Conservation (phyloP, 1,140 invertebrate species). For the Diabrotica virgifera region DNA sequence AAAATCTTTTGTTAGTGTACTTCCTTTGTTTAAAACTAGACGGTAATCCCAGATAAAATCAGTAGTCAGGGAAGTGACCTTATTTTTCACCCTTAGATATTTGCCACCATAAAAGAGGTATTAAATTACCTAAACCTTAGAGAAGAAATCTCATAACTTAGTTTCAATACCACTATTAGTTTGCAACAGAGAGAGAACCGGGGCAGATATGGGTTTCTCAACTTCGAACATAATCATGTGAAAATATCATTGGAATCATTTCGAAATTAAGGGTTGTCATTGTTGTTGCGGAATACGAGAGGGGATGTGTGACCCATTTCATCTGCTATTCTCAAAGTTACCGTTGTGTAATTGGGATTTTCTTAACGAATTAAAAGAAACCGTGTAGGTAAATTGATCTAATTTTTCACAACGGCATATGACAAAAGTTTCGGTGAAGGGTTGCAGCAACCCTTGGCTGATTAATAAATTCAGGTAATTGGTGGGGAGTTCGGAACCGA, state of each 20-base stretch:
- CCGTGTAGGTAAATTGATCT: slow-evolving; percentile 28
- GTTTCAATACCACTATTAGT: slow-evolving; percentile 15
- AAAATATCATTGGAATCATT: slow-evolving; percentile 40
- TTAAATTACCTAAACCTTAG: slow-evolving; percentile 37
- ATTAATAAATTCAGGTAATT: slow-evolving; percentile 3
- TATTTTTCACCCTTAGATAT: slow-evolving; percentile 32
- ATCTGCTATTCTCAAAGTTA: slow-evolving; percentile 23
- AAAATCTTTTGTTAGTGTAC: too few relatives aligned
- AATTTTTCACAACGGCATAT: slow-evolving; percentile 22
- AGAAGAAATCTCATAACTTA: slow-evolving; percentile 35
- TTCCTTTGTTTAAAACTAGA: too few relatives aligned
- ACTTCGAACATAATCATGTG: slow-evolving; percentile 31
- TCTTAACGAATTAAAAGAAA: slow-evolving; percentile 31
- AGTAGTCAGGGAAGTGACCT: slow-evolving; percentile 28
- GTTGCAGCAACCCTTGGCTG: slow-evolving; percentile 4
- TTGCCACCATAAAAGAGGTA: slow-evolving; percentile 37
- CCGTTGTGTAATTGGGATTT: slow-evolving; percentile 30
- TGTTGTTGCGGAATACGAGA: slow-evolving; percentile 28
- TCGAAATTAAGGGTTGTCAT: slow-evolving; percentile 41
- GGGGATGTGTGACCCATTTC: slow-evolving; percentile 34
- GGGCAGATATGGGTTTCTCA: slow-evolving; percentile 13
- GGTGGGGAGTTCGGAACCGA: background rate
- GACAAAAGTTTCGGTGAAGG: slow-evolving; percentile 7
- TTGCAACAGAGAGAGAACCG: slow-evolving; percentile 5
- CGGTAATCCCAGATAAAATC: too few relatives aligned